Evolutionary conservation across 2,113 vertebrate species (phyloP).

Genomic region (Engystomops pustulosus): DNA sequence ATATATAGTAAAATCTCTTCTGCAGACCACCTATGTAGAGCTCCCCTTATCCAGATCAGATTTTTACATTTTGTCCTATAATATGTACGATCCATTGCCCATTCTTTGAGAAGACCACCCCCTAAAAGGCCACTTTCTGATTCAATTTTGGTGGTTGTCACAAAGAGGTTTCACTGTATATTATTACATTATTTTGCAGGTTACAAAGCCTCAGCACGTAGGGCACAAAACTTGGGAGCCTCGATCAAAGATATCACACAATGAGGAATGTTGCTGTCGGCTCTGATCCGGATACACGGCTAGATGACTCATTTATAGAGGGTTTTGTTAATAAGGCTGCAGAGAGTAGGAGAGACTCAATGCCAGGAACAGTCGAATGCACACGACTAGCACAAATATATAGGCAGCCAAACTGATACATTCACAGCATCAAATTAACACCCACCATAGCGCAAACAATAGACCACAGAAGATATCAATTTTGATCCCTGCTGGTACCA

Average conservation of each 20-base stretch:
- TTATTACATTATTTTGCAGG: not conserved
- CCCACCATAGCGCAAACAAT: not conserved
- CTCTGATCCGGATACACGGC: not conserved
- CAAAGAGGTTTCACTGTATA: too few species aligned
- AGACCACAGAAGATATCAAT: constrained; percentile 9
- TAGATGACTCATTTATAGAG: not conserved
- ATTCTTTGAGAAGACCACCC: too few species aligned
- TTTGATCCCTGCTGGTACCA: constrained; percentile 20
- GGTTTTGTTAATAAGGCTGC: constrained; percentile 1
- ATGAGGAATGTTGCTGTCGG: not conserved
- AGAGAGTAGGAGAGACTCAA: not conserved
- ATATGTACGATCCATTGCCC: too few species aligned
- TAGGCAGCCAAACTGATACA: not conserved
- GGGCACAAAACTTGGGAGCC: not conserved
- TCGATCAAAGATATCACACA: not conserved
- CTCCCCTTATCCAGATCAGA: too few species aligned
- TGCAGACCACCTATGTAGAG: too few species aligned
- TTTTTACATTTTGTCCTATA: too few species aligned
- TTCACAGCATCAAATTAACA: constrained; percentile 44
- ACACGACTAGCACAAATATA: not conserved
- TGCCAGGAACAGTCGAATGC: not conserved
- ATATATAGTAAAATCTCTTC: too few species aligned
- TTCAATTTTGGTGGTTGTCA: too few species aligned
- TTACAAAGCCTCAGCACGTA: not conserved
- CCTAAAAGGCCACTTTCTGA: too few species aligned